Conservation (phyloP, 2,888 invertebrate genomes). For the Ochropacha duplaris region DNA sequence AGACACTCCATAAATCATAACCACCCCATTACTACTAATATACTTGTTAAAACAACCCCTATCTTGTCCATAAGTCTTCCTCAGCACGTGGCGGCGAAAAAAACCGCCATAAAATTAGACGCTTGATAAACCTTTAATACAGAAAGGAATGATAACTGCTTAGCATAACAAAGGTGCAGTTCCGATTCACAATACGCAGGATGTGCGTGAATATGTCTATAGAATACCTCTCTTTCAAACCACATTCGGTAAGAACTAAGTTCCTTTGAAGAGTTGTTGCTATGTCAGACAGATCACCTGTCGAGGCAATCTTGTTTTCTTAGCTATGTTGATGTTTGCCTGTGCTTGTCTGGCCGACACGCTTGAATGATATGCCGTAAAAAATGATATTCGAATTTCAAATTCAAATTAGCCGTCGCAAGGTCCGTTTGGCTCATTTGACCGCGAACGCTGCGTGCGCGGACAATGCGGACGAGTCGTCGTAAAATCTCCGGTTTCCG, state of each 20-base stretch:
- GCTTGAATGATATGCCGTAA: conserved; percentile 40
- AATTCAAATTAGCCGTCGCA: conserved; percentile 75
- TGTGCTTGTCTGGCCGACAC: conserved; percentile 12
- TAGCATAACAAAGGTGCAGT: conserved; percentile 74
- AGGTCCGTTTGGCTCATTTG: conserved; percentile 55
- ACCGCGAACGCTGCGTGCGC: conserved; percentile 65
- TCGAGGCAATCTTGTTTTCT: conserved; percentile 21
- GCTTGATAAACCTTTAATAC: conserved; percentile 50
- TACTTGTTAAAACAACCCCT: conserved; percentile 82
- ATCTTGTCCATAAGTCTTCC: conserved; percentile 70
- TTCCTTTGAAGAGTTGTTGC: conserved; percentile 50
- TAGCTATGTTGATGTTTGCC: conserved; percentile 15
- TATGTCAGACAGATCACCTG: conserved; percentile 64
- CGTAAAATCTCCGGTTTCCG: conserved; percentile 78
- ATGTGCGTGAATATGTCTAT: conserved; percentile 56
- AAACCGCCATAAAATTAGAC: conserved; percentile 67
- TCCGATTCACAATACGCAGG: conserved; percentile 61
- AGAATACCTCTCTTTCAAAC: conserved; percentile 51
- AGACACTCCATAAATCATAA: conserved; percentile 80
- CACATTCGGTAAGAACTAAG: conserved; percentile 28
- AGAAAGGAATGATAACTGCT: conserved; percentile 71
- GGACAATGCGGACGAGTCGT: conserved; percentile 78
- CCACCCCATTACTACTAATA: conserved; percentile 77
- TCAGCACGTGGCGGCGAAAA: conserved; percentile 51
- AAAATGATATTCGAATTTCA: conserved; percentile 53